Percentiles rank a stretch among this genome's conserved stretches.
Evolutionary conservation across 2,113 vertebrate species (phyloP).

Genomic region (Ciconia maguari): DNA sequence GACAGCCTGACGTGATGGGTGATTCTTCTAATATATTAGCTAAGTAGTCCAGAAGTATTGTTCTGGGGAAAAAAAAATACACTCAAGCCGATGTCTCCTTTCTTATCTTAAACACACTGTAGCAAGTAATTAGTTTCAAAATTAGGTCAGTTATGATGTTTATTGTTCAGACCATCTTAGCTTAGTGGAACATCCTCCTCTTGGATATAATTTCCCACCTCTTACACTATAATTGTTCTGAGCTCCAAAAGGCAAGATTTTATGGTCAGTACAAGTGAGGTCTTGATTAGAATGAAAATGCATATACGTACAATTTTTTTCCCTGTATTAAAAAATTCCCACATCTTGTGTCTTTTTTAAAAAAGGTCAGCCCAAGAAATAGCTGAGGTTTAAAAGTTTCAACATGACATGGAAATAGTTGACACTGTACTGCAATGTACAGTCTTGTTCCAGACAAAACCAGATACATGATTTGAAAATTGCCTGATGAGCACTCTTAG

Average conservation of each 20-base stretch:
- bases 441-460: conserved; percentile 28
- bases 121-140: neutral
- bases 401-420: neutral
- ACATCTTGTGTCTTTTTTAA: neutral
- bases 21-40: neutral
- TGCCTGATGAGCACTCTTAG: neutral
- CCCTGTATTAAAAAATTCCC: neutral
- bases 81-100: neutral
- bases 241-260: neutral
- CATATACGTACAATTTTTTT: neutral
- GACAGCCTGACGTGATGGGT: accelerated
- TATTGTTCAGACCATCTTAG: neutral
- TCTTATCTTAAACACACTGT: neutral
- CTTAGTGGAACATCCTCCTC: neutral
- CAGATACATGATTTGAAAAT: conserved; percentile 26
- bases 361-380: neutral
- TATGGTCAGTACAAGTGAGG: neutral
- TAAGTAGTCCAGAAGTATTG: neutral
- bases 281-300: neutral
- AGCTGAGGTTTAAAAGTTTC: conserved; percentile 16
- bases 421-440: neutral
- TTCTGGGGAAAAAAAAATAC: neutral
- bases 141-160: neutral
- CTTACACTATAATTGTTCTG: neutral
- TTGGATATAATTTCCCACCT: neutral